Conservation (phyloP, 2,797 vertebrate species). For the Simalia tracyae region DNA sequence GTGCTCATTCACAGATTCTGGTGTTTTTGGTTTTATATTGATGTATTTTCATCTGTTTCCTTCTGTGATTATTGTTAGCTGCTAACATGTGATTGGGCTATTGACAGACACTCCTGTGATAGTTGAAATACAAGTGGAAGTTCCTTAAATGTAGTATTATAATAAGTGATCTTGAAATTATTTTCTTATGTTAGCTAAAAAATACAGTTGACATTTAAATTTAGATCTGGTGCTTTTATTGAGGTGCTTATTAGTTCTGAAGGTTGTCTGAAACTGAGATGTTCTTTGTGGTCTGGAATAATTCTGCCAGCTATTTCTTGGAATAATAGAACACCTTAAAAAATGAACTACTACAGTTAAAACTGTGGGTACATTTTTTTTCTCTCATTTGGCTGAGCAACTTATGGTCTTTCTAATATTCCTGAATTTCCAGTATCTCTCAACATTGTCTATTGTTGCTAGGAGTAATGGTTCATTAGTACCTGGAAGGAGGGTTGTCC, state of each 20-base stretch:
- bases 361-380: neutral
- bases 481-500: neutral
- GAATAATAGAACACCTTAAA: neutral
- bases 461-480: neutral
- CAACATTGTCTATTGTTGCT: neutral
- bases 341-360: neutral
- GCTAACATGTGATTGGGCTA: neutral
- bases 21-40: neutral
- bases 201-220: neutral
- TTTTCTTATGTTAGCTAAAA: neutral
- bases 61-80: neutral
- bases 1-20: neutral
- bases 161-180: neutral
- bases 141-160: neutral
- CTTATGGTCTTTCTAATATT: neutral
- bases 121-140: neutral
- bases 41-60: neutral
- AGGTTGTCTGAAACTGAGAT: neutral
- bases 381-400: neutral
- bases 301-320: neutral
- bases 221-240: neutral
- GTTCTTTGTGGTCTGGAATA: neutral
- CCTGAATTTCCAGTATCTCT: neutral
- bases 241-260: neutral
- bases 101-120: neutral